These are phyloP conservation scores for Luscinia luscinia DNA, from an alignment of 2,797 vertebrate genomes.

Conservation along the genomic window DNA sequence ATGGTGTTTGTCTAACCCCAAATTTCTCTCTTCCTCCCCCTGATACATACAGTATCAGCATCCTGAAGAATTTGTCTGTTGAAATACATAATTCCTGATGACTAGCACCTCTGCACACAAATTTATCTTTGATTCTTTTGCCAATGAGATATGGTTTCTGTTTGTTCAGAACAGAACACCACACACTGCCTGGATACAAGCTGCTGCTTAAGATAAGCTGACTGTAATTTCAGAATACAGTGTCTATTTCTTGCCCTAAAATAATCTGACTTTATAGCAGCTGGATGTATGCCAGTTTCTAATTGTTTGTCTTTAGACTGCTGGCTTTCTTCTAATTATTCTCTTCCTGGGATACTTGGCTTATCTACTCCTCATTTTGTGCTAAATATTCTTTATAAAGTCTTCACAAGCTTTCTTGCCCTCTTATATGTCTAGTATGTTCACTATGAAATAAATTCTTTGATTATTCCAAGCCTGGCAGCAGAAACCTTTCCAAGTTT, in stretches of 20 bases:
- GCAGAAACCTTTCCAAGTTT: constrained; percentile 19
- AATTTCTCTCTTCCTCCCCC: background rate
- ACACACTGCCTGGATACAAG: constrained; percentile 58
- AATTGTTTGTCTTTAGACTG: constrained; percentile 72
- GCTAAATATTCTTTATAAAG: constrained; percentile 53
- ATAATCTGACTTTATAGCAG: constrained; percentile 64
- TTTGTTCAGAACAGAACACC: constrained; percentile 43
- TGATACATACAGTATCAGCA: background rate
- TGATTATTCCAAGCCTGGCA: constrained; percentile 42
- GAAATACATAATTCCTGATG: background rate
- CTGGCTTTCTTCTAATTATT: constrained; percentile 72
- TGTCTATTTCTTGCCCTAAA: constrained; percentile 52
- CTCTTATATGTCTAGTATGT: constrained; percentile 8
- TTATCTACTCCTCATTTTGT: constrained; percentile 55
- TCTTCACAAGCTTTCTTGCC: constrained; percentile 40
- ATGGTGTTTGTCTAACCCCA: background rate
- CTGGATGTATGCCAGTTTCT: constrained; percentile 67
- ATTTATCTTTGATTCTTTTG: constrained; percentile 45
- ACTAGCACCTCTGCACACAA: background rate
- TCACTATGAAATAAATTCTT: constrained; percentile 32
- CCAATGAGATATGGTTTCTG: constrained; percentile 23
- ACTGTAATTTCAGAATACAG: constrained; percentile 68
- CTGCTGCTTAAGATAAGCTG: constrained; percentile 74
- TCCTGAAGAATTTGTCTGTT: background rate
- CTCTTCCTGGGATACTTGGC: constrained; percentile 66